phyloP scores from a whole-genome alignment of 2,888 invertebrate genomes.

The Pristionchus mayeri region DNA sequence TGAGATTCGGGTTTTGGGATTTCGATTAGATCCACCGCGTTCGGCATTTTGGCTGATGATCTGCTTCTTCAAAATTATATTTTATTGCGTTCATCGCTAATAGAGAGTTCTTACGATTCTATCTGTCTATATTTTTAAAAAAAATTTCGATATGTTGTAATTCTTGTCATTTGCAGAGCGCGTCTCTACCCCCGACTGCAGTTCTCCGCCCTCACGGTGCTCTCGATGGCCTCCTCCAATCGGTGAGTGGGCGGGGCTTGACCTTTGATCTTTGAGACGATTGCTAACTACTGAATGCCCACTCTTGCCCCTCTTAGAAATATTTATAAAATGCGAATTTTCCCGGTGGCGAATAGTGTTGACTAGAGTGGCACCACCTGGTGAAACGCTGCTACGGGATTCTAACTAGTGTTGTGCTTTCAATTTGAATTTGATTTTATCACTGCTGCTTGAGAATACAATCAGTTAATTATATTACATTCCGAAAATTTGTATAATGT shows the following conservation, averaged over 20 bases:
- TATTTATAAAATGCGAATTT: too few species aligned
- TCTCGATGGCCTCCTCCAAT: conserved; percentile 82
- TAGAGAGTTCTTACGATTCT: too few species aligned
- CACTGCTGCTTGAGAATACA: not conserved
- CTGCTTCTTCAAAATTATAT: not conserved
- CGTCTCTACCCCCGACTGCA: conserved; percentile 42
- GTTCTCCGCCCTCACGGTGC: conserved; percentile 50
- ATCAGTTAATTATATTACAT: not conserved
- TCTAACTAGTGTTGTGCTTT: not conserved
- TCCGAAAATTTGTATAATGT: too few species aligned
- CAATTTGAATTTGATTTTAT: not conserved
- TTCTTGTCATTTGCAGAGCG: not conserved
- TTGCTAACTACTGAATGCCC: too few species aligned
- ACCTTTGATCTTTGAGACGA: not conserved
- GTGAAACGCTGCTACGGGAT: not conserved
- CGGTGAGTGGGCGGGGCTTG: not conserved
- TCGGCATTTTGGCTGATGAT: not conserved
- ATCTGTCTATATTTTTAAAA: not conserved
- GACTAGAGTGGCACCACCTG: too few species aligned
- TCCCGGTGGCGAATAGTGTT: too few species aligned
- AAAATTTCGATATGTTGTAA: too few species aligned
- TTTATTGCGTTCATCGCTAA: too few species aligned
- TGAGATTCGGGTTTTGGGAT: conserved; percentile 77
- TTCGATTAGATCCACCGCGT: not conserved
- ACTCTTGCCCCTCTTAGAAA: too few species aligned